Percentiles rank a stretch among this genome's conserved stretches.
Evolutionary conservation across 2,888 invertebrate genomes (phyloP).

Genomic region (Zootermopsis nevadensis): DNA sequence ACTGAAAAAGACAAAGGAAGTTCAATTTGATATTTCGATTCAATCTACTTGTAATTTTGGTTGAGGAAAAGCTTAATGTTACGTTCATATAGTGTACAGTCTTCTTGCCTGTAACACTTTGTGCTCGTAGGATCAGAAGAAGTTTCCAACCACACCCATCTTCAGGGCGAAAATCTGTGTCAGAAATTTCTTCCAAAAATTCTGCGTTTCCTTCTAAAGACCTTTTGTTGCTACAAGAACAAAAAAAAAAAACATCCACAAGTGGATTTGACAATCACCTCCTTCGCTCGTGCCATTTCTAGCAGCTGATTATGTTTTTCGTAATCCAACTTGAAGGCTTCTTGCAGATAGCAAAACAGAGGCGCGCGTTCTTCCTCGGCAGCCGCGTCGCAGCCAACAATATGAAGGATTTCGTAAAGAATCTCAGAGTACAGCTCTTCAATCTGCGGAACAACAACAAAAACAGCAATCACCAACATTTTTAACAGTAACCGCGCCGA

Average conservation of each 20-base stretch:
- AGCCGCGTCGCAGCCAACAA: slow-evolving; percentile 82
- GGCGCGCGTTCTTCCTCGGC: slow-evolving; percentile 76
- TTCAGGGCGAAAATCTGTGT: no score
- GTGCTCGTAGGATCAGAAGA: no score
- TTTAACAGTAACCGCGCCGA: no score
- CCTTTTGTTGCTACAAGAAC: no score
- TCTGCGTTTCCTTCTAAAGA: no score
- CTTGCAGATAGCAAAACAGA: slow-evolving; percentile 80
- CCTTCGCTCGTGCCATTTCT: slow-evolving; percentile 78
- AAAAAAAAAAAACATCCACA: no score
- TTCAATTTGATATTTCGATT: background rate
- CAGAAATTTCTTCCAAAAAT: no score
- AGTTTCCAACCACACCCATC: no score
- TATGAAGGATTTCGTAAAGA: slow-evolving; percentile 84
- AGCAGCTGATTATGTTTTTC: slow-evolving; percentile 79
- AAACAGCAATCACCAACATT: background rate
- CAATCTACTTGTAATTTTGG: background rate
- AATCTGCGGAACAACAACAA: slow-evolving; percentile 71
- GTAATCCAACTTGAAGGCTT: slow-evolving; percentile 82
- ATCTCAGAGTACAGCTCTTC: slow-evolving; percentile 89
- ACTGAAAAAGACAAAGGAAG: background rate
- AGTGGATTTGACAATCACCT: slow-evolving; percentile 61
- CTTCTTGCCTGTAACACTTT: no score
- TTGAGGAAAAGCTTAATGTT: no score
- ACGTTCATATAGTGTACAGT: no score